Evolutionary conservation across 2,113 vertebrate genomes (phyloP).

Genomic region (Beaufortia kweichowensis): DNA sequence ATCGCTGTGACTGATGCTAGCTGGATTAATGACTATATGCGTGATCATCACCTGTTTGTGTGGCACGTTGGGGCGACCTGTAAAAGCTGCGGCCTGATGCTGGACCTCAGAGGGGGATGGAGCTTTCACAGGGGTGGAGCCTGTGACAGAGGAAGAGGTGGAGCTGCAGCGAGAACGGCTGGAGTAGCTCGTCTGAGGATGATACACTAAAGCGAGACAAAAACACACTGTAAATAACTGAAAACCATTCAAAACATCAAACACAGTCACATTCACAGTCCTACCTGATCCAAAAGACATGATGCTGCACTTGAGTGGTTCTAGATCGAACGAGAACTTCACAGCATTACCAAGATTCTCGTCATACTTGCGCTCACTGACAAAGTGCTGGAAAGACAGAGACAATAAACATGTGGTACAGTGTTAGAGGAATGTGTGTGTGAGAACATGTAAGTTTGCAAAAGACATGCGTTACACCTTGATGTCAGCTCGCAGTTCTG

Average conservation of each 20-base stretch:
- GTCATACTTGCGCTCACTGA: slow-evolving; percentile 94
- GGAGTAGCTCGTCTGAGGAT: slow-evolving; percentile 90
- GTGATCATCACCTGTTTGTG: slow-evolving; percentile 77
- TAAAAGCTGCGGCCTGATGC: slow-evolving; percentile 62
- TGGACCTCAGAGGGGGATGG: slow-evolving; percentile 54
- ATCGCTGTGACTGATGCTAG: no score
- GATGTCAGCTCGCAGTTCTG: slow-evolving; percentile 91
- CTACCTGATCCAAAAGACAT: slow-evolving; percentile 88
- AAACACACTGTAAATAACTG: not conserved
- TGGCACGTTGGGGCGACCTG: slow-evolving; percentile 67
- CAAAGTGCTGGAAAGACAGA: slow-evolving; percentile 82
- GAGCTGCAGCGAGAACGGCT: slow-evolving; percentile 83
- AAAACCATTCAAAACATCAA: not conserved
- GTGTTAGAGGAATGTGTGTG: not conserved
- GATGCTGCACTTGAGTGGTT: slow-evolving; percentile 83
- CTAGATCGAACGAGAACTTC: slow-evolving; percentile 86
- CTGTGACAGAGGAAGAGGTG: slow-evolving; percentile 68
- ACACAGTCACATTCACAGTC: not conserved
- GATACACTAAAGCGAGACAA: slow-evolving; percentile 77
- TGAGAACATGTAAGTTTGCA: no score
- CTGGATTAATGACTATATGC: no score
- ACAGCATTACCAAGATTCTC: slow-evolving; percentile 91
- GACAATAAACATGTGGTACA: not conserved
- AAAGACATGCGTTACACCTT: no score
- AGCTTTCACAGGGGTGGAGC: slow-evolving; percentile 41